Base-by-base conservation (phyloP, 2,113 vertebrate genomes). In the Epinephelus lanceolatus region DNA sequence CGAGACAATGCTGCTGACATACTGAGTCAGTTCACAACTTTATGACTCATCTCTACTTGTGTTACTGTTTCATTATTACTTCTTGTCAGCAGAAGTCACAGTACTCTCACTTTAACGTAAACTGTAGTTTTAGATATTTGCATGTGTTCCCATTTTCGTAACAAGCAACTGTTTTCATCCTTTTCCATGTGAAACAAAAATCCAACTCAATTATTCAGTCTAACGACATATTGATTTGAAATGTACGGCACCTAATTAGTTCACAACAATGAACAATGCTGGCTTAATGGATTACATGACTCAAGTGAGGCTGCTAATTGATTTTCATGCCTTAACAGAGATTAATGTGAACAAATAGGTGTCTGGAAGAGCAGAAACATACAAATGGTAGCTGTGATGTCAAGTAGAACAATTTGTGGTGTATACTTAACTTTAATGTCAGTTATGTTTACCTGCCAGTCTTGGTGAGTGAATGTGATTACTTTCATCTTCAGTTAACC, bases 161-260 rank as follows among this genome's bases (percentile, higher is more conserved):
- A 10, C 40, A 42, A 5, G 40, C 40, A 42, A 10, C 40, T 15
- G 3, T 57, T 62, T 21, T 12, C 2, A 65, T 7, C 40, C 1
- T 25, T 51, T 71, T 61, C 18, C 49, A 15, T 23, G 30, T 61
- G 12, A 61, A 12, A 21, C 3, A 66, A 40, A 51, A 75, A 60
- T 42, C 63, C 33, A 51, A 57, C 27, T 57, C 25, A 27, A 30
- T 66, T 66, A 66, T 42, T 17, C 21, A 27, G 30, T 57, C 27
- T 53, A 7, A 68, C 18, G 23, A 17, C 17, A 13, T n/a, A 27
- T 21, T 70, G 25, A 62, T 76, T 82, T 66, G 30, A 59, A 42
- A 61, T 42, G 68, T 23, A 23, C 4, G 51, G 51, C 9, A 40
- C 13, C 62, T 74, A 49, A 79, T 49, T 60, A 45, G 13, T 8